Evolutionary conservation across 2,797 vertebrate genomes (phyloP).

Genomic region (Nannoperca obscura): DNA sequence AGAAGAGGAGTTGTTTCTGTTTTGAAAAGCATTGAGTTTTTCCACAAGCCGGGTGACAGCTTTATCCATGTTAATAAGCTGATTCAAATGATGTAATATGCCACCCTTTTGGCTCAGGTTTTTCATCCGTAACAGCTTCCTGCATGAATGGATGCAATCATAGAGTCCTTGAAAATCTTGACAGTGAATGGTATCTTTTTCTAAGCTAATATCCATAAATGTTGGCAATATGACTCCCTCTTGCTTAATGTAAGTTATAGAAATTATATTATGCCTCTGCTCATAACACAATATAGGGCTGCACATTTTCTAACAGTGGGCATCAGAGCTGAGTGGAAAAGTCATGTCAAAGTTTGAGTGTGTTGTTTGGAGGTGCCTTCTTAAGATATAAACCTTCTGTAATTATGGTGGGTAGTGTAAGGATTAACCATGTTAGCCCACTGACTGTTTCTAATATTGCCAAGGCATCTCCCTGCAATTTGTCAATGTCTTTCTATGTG

Average conservation of each 20-base stretch:
- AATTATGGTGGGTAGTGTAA: conserved; percentile 32
- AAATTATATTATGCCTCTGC: conserved; percentile 35
- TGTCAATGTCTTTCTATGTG: conserved; percentile 18
- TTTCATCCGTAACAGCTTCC: conserved; percentile 69
- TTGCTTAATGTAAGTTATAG: conserved; percentile 46
- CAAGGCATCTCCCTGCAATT: conserved; percentile 28
- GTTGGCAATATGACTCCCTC: conserved; percentile 52
- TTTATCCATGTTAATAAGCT: conserved; percentile 57
- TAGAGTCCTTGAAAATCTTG: conserved; percentile 59
- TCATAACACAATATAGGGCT: conserved; percentile 22
- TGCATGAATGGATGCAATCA: conserved; percentile 75
- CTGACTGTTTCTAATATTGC: conserved; percentile 29
- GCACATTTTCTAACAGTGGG: conserved; percentile 25
- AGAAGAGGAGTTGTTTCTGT: conserved; percentile 47
- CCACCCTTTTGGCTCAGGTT: conserved; percentile 56
- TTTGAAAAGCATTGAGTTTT: conserved; percentile 46
- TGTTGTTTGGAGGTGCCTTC: conserved; percentile 47
- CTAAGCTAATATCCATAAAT: conserved; percentile 62
- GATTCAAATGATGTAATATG: conserved; percentile 61
- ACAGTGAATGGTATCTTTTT: conserved; percentile 63
- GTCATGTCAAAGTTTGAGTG: conserved; percentile 27
- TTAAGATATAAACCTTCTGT: conserved; percentile 28
- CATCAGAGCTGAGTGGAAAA: conserved; percentile 41
- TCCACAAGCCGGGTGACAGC: conserved; percentile 50
- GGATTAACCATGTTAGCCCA: conserved; percentile 32